These are phyloP conservation scores for Sphaerophoria taeniata DNA, from an alignment of 2,888 invertebrate genomes.

Conservation along the genomic window DNA sequence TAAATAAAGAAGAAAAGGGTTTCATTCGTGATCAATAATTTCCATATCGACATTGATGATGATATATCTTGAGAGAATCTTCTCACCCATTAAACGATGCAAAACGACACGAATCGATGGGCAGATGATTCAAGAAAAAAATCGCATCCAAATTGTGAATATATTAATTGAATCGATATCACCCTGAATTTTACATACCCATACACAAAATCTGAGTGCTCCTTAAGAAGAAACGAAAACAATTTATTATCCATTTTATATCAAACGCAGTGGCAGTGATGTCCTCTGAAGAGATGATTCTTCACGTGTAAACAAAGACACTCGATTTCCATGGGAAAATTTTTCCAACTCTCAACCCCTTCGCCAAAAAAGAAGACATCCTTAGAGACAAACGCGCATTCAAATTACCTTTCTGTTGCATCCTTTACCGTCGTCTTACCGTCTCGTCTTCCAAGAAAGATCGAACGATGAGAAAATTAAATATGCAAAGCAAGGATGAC, in stretches of 20 bases:
- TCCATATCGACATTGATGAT: constrained; percentile 66
- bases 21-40: constrained; percentile 60
- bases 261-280: constrained; percentile 50
- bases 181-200: constrained; percentile 58
- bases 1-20: constrained; percentile 44
- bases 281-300: constrained; percentile 66
- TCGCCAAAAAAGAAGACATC: constrained; percentile 34
- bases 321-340: constrained; percentile 74
- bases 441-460: constrained; percentile 27
- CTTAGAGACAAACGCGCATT: constrained; percentile 59
- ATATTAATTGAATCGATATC: constrained; percentile 71
- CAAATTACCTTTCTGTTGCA: constrained; percentile 67
- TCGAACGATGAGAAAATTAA: constrained; percentile 72
- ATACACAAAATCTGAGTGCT: not conserved
- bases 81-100: constrained; percentile 69
- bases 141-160: constrained; percentile 71
- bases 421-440: constrained; percentile 21
- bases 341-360: constrained; percentile 60
- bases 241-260: constrained; percentile 69
- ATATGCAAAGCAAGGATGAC: constrained; percentile 75
- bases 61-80: constrained; percentile 68
- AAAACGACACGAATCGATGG: constrained; percentile 34
- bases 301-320: constrained; percentile 70
- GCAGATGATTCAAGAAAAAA: constrained; percentile 66
- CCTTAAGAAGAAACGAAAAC: constrained; percentile 43